These are phyloP conservation scores for Penaeus chinensis DNA, from an alignment of 1,140 invertebrate genomes.

Conservation along the genomic window DNA sequence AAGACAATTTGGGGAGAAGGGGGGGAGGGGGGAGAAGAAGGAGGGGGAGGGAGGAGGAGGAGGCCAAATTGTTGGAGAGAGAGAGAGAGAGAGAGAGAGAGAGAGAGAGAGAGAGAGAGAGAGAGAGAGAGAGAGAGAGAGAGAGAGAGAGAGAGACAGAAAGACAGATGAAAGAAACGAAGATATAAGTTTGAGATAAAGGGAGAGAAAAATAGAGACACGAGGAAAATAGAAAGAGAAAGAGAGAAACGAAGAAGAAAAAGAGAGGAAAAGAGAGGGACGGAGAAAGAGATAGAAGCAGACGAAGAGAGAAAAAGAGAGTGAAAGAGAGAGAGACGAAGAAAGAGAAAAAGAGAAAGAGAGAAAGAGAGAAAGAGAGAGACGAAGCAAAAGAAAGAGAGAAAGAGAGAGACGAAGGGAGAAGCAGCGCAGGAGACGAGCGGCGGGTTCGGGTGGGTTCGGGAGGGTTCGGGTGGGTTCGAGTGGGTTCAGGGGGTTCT, in stretches of 20 bases:
- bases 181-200: neutral
- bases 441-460: too few relatives aligned
- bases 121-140: slow-evolving; percentile 8
- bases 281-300: neutral
- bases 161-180: neutral
- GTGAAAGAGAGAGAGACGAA: neutral
- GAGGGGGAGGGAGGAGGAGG: neutral
- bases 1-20: too few relatives aligned
- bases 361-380: neutral
- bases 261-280: neutral
- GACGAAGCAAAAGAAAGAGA: neutral
- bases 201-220: neutral
- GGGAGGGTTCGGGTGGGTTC: too few relatives aligned
- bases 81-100: neutral
- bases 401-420: neutral
- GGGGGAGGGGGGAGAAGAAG: neutral
- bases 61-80: neutral
- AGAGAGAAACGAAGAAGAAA: neutral
- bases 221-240: neutral
- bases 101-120: neutral
- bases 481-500: too few relatives aligned
- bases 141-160: slow-evolving; percentile 2
- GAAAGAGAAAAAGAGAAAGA: slow-evolving; percentile 2
- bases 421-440: too few relatives aligned
- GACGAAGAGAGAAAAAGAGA: neutral